Evolutionary conservation across 2,797 vertebrate genomes (phyloP).

Genomic region (Myotis planiceps): DNA sequence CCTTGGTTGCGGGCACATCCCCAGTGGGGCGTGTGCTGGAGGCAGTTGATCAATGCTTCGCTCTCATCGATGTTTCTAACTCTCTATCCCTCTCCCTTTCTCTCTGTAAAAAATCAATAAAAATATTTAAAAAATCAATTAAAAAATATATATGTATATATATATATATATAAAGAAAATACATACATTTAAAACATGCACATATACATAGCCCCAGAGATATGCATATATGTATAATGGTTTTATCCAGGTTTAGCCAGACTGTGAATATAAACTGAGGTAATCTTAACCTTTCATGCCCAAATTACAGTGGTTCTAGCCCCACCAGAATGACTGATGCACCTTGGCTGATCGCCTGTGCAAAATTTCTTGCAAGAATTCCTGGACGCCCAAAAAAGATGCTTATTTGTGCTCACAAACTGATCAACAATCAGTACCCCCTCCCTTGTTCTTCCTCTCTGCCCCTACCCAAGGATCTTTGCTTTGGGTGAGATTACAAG

Average conservation of each 20-base stretch:
- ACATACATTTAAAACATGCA: not conserved
- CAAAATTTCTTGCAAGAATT: not conserved
- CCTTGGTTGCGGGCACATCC: no score
- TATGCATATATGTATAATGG: not conserved
- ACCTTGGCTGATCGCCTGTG: not conserved
- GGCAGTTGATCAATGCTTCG: no score
- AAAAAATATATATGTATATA: no score
- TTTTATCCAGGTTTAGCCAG: not conserved
- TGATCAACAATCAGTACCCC: not conserved
- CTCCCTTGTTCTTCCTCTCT: not conserved
- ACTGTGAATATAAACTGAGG: not conserved
- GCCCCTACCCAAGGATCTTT: not conserved
- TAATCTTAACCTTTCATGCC: not conserved
- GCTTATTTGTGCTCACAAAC: not conserved
- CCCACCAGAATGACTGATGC: not conserved
- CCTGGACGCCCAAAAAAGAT: not conserved
- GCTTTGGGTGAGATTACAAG: not conserved
- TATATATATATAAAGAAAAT: not conserved
- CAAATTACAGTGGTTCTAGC: not conserved
- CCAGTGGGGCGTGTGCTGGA: no score
- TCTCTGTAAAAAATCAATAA: no score
- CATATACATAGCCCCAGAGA: not conserved
- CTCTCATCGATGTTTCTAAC: no score
- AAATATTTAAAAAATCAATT: no score
- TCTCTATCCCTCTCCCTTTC: no score